Conservation (phyloP, 2,797 vertebrate genomes). For the Xerus rutilus region DNA sequence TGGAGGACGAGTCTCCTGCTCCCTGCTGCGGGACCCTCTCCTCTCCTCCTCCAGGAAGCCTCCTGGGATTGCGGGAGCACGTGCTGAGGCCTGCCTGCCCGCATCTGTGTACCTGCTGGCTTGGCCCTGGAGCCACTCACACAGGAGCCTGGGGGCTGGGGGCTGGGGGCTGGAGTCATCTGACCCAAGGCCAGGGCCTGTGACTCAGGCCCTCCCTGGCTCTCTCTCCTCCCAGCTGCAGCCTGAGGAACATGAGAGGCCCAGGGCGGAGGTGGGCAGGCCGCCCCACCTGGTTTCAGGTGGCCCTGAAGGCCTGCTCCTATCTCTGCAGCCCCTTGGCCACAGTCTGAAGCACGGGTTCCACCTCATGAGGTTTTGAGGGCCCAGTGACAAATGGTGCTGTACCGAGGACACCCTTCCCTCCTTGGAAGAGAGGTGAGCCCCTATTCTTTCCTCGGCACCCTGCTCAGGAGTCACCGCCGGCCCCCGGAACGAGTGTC, state of each 20-base stretch:
- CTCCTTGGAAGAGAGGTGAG: rapidly evolving
- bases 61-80: rapidly evolving
- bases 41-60: constrained; percentile 16
- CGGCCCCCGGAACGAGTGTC: not conserved
- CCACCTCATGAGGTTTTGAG: not conserved
- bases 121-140: rapidly evolving
- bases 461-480: not conserved
- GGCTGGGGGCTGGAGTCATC: not conserved
- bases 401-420: too few species aligned
- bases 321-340: not conserved
- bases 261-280: not conserved
- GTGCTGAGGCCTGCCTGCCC: not conserved
- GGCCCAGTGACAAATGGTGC: not conserved
- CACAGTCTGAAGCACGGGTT: not conserved
- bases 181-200: not conserved
- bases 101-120: rapidly evolving
- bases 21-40: not conserved
- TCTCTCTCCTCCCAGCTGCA: not conserved
- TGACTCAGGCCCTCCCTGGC: not conserved
- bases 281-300: not conserved
- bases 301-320: not conserved
- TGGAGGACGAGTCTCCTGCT: not conserved
- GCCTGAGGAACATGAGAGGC: not conserved
- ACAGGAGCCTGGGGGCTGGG: not conserved
- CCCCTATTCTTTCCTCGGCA: not conserved